phyloP scores from a whole-genome alignment of 2,797 vertebrate species.

The Coregonus suidteri region DNA sequence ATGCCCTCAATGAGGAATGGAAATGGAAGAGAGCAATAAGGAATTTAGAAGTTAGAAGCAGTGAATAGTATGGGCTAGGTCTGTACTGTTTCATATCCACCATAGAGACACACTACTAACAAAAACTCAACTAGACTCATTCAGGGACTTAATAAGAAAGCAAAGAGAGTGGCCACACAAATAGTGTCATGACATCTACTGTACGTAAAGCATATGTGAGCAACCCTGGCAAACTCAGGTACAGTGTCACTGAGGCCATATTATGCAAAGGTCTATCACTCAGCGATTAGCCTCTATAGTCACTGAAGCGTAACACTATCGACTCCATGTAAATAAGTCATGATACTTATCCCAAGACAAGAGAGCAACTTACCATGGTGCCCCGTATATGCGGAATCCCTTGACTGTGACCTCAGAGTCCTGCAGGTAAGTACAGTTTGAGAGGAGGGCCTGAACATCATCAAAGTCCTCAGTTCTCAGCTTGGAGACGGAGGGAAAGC shows the following conservation, averaged over 20 bases:
- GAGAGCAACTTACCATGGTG: slow-evolving; percentile 82
- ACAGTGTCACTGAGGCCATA: not conserved
- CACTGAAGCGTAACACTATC: not conserved
- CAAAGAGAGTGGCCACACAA: not conserved
- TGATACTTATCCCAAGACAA: not conserved
- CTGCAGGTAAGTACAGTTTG: slow-evolving; percentile 92
- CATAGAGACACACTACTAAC: not conserved
- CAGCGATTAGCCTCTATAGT: no score
- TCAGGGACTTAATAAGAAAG: not conserved
- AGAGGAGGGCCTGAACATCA: slow-evolving; percentile 88
- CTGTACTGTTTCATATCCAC: no score
- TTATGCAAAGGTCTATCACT: not conserved
- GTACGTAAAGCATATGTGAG: not conserved
- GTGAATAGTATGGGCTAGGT: no score
- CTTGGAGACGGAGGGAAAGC: slow-evolving; percentile 91
- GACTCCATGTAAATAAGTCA: not conserved
- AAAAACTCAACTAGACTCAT: not conserved
- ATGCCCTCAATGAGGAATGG: not conserved
- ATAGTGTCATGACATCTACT: not conserved
- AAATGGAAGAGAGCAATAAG: not conserved
- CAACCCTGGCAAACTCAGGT: not conserved
- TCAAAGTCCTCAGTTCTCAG: slow-evolving; percentile 93
- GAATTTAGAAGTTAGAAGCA: no score
- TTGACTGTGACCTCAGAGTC: slow-evolving; percentile 90
- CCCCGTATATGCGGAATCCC: slow-evolving; percentile 89